Conservation (phyloP, 2,797 vertebrate species). For the Acanthurus tractus region DNA sequence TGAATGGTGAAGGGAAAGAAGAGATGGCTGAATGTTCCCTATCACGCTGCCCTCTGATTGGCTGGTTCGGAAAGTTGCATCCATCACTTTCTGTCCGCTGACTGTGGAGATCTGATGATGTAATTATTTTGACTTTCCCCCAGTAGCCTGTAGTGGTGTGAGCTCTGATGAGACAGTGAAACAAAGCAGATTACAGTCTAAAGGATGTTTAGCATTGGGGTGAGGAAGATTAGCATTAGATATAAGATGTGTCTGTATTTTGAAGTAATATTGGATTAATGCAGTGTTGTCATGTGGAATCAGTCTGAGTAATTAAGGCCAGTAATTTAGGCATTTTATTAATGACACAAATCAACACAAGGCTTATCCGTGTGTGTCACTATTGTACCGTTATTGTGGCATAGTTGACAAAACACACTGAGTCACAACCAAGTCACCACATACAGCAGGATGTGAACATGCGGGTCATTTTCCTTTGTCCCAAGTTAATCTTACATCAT, state of each 20-base stretch:
- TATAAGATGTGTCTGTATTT: conserved; percentile 1
- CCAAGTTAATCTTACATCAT: conserved; percentile 31
- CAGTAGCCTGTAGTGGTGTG: conserved; percentile 56
- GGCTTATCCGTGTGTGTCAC: conserved; percentile 24
- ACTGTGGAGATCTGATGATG: conserved; percentile 68
- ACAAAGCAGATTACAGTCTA: conserved; percentile 40
- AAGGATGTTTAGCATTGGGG: conserved; percentile 28
- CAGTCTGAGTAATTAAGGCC: neutral
- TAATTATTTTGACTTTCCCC: conserved; percentile 74
- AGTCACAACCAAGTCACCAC: conserved; percentile 54
- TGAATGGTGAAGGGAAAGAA: conserved; percentile 23
- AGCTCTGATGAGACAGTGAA: conserved; percentile 54
- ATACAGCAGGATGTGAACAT: conserved; percentile 11
- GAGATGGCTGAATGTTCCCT: conserved; percentile 27
- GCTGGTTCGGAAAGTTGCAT: conserved; percentile 50
- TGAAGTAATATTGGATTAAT: too few relatives aligned
- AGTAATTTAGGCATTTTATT: conserved; percentile 6
- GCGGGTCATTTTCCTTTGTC: conserved; percentile 43
- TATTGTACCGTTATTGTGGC: conserved; percentile 29
- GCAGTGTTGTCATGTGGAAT: neutral
- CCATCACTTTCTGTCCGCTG: conserved; percentile 60
- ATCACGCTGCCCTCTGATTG: conserved; percentile 53
- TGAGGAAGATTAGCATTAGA: conserved; percentile 6
- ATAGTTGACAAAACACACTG: conserved; percentile 46
- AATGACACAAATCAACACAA: neutral